A percentile compares a stretch with the other conserved stretches of the same genome.
Conservation (phyloP, 2,113 vertebrate genomes). For the rat (Rattus norvegicus) region DNA sequence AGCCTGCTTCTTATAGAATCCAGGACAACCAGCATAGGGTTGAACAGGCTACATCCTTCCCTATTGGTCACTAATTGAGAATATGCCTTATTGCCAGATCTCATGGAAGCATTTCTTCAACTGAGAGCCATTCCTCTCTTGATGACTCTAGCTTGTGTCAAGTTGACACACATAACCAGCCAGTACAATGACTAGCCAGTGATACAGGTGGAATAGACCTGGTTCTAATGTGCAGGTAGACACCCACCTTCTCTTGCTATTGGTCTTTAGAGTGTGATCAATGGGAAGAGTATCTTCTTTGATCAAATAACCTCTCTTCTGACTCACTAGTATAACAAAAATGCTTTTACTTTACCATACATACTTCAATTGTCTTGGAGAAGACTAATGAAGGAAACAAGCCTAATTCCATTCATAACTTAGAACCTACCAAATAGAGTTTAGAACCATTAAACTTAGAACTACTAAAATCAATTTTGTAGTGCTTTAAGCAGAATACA, state of each 20-base stretch:
- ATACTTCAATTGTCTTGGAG: background rate
- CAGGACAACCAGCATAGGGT: background rate
- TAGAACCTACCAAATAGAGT: background rate
- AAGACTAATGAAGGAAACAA: background rate
- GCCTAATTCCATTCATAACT: background rate
- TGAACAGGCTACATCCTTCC: background rate
- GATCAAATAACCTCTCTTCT: background rate
- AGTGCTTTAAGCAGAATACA: background rate
- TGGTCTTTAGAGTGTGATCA: background rate
- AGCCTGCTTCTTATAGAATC: background rate
- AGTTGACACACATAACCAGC: background rate
- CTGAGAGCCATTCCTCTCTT: background rate
- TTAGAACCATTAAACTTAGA: background rate
- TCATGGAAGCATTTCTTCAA: background rate
- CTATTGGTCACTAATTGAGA: background rate
- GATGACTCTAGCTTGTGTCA: background rate
- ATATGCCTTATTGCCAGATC: background rate
- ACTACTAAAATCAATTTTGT: background rate
- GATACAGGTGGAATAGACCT: rapidly evolving
- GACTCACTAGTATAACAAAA: background rate
- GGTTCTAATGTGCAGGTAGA: no score
- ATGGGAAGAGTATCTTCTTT: background rate
- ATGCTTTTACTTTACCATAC: background rate
- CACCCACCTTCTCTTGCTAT: background rate
- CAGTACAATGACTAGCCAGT: background rate